Conservation (phyloP, 1,140 invertebrate species). For the Metaphire vulgaris region DNA sequence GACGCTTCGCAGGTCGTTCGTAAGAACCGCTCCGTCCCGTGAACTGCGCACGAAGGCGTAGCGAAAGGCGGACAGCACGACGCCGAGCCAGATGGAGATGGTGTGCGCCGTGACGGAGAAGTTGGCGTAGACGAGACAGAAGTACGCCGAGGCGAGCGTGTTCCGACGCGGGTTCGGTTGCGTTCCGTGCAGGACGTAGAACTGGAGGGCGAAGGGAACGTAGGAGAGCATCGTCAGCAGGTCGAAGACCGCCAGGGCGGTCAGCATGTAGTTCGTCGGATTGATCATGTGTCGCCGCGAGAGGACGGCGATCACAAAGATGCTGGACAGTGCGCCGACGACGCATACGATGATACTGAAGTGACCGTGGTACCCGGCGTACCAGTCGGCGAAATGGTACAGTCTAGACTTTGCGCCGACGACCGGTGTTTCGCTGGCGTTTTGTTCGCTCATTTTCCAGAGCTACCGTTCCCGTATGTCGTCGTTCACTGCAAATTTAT, state of each 20-base stretch:
- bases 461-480: no score
- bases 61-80: slow-evolving; percentile 81
- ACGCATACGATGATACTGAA: slow-evolving; percentile 68
- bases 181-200: slow-evolving; percentile 38
- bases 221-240: slow-evolving; percentile 81
- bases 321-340: slow-evolving; percentile 78
- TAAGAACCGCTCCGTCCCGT: slow-evolving; percentile 54
- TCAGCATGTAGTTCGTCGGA: slow-evolving; percentile 59
- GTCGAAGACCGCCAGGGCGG: slow-evolving; percentile 73
- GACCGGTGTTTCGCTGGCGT: no score
- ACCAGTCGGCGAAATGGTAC: slow-evolving; percentile 33
- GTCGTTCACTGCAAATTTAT: no score
- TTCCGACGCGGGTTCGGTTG: slow-evolving; percentile 11
- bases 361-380: slow-evolving; percentile 61
- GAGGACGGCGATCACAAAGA: slow-evolving; percentile 78
- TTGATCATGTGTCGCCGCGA: slow-evolving; percentile 75
- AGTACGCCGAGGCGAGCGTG: slow-evolving; percentile 38
- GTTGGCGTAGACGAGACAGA: slow-evolving; percentile 51
- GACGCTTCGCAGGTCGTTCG: neutral
- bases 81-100: slow-evolving; percentile 83
- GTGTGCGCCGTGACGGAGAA: slow-evolving; percentile 78
- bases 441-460: no score
- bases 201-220: slow-evolving; percentile 70
- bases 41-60: slow-evolving; percentile 70
- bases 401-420: no score